These are phyloP conservation scores for Lithophane socia DNA, from an alignment of 2,888 invertebrate species.

Conservation along the genomic window DNA sequence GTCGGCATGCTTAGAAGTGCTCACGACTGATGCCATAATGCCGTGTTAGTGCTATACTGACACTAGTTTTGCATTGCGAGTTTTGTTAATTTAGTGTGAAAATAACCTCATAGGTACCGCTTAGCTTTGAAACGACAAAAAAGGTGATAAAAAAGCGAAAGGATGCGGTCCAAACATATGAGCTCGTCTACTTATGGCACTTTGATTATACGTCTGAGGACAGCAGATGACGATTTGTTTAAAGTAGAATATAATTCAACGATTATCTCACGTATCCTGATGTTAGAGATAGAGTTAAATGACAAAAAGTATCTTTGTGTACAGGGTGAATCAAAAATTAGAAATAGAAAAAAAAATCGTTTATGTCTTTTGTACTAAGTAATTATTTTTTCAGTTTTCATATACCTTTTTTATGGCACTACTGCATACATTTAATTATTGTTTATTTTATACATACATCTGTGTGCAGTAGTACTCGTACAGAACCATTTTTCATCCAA, in stretches of 20 bases:
- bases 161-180: constrained; percentile 53
- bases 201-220: constrained; percentile 64
- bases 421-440: background rate
- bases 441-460: background rate
- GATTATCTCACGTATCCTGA: constrained; percentile 42
- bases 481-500: background rate
- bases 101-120: constrained; percentile 38
- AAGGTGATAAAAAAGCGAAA: constrained; percentile 53
- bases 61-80: constrained; percentile 37
- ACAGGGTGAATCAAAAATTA: constrained; percentile 36
- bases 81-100: constrained; percentile 51
- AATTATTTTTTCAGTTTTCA: too few species aligned
- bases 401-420: background rate
- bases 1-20: constrained; percentile 50
- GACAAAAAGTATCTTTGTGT: constrained; percentile 22
- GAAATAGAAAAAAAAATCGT: background rate
- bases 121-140: constrained; percentile 47
- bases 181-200: constrained; percentile 56
- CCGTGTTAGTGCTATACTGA: constrained; percentile 30
- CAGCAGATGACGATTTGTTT: constrained; percentile 63
- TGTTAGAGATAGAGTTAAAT: constrained; percentile 47
- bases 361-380: constrained; percentile 34
- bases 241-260: constrained; percentile 68
- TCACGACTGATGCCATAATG: constrained; percentile 41
- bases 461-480: too few species aligned